A percentile compares a stretch with the other conserved stretches of the same genome.
These are phyloP conservation scores for Philopotamus ludificatus DNA, from an alignment of 1,140 invertebrate genomes.

Conservation along the genomic window DNA sequence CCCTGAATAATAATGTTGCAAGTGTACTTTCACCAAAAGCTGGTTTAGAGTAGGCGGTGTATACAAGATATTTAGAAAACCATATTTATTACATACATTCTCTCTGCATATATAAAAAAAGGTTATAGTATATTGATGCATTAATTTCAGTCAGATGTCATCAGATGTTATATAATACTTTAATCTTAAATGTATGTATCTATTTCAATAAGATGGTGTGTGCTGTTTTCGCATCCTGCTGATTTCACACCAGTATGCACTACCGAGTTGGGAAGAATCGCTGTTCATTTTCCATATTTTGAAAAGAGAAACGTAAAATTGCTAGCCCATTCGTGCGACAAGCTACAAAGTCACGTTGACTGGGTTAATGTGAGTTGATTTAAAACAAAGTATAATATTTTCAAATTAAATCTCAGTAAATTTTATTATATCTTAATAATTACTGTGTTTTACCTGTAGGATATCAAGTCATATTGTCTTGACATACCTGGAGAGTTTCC, in stretches of 20 bases:
- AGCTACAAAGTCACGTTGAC: slow-evolving; percentile 71
- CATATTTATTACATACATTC: too few relatives aligned
- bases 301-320: slow-evolving; percentile 77
- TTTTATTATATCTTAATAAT: neutral
- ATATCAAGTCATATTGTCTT: slow-evolving; percentile 73
- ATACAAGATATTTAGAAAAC: too few relatives aligned
- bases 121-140: neutral
- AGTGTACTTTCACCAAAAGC: too few relatives aligned
- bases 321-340: slow-evolving; percentile 85
- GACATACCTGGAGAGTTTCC: slow-evolving; percentile 72
- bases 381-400: neutral
- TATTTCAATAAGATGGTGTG: slow-evolving; percentile 83
- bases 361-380: slow-evolving; percentile 69
- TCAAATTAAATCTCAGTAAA: neutral
- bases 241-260: slow-evolving; percentile 95
- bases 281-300: slow-evolving; percentile 74
- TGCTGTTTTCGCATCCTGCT: slow-evolving; percentile 89
- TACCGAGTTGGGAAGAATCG: slow-evolving; percentile 81
- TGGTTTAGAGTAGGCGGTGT: too few relatives aligned
- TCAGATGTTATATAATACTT: slow-evolving; percentile 3
- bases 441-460: slow-evolving; percentile 50
- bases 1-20: too few relatives aligned
- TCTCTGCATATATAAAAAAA: neutral
- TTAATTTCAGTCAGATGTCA: neutral
- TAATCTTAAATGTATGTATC: neutral